These are phyloP conservation scores for Neomonachus schauinslandi DNA, from an alignment of 2,113 vertebrate species.

Conservation along the genomic window DNA sequence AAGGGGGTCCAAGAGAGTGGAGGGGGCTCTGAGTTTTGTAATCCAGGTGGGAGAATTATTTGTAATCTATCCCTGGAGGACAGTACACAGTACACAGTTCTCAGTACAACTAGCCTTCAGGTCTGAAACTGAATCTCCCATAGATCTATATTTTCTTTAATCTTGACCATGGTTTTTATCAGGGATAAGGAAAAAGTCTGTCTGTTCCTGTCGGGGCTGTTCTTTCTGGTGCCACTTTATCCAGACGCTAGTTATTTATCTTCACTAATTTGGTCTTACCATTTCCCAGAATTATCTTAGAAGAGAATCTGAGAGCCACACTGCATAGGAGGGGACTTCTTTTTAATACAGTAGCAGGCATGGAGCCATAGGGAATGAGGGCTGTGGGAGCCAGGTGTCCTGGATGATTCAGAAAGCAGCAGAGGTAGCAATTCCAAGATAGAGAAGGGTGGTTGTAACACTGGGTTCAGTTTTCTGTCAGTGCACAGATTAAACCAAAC, in stretches of 20 bases:
- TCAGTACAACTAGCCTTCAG: neutral
- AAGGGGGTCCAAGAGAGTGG: neutral
- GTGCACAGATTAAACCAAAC: neutral
- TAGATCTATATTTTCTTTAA: neutral
- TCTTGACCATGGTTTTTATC: neutral
- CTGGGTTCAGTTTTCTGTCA: neutral
- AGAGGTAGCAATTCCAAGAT: neutral
- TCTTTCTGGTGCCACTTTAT: neutral
- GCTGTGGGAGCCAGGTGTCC: neutral
- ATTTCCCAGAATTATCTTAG: neutral
- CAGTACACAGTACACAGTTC: neutral
- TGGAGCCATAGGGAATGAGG: neutral
- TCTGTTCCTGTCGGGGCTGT: neutral
- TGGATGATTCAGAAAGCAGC: neutral
- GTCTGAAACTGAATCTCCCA: neutral
- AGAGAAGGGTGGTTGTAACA: neutral
- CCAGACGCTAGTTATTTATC: neutral
- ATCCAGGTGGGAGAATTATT: neutral
- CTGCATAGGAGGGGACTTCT: neutral
- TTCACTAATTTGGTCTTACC: neutral
- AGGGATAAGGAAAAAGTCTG: neutral
- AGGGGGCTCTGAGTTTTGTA: neutral
- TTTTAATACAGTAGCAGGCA: neutral
- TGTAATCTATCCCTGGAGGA: neutral
- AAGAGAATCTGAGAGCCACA: neutral